Evolutionary conservation across 2,113 vertebrate species (phyloP), one percentile per base, ranked within the genome.

Genomic region (Tauraco erythrolophus): DNA sequence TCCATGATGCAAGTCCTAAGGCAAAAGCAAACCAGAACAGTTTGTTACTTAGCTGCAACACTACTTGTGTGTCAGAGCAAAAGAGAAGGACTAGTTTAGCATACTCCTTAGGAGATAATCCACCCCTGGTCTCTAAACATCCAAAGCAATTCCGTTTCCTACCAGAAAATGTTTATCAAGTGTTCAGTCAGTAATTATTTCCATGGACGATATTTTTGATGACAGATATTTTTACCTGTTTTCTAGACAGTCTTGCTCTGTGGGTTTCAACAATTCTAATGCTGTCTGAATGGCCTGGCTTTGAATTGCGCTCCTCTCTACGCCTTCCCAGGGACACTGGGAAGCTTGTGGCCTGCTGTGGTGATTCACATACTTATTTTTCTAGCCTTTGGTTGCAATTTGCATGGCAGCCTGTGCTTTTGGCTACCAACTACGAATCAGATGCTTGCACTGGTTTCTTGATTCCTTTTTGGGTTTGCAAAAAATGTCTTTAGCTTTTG

Each of bases 1-100:
- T 15, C 99, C 99, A 0, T 99, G 99, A 85, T 99, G 98, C 65
- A 99, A 97, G 96, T 99, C 99, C 99, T 99, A 88, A 35, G 92
- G 79, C 45, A 53, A 86, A 84, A 87, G 54, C 69, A 84, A 45
- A 83, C 2, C 61, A 41, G 7, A 77, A 46, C 11, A 3, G n/a
- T 27, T 48, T 41, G 81, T 54, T 37, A 58, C 12, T 19, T 12
- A 58, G 58, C 88, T n/a, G 15, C 48, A 22, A 0, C 15, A 5
- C 27, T 28, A 10, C 28, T 11, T 19, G 50, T 10, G 68, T 3
- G 35, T 5, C 16, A 7, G 22, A 77, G 19, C 75, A 21, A 30
- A 13, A 91, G 56, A 39, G 33, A 41, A 24, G 35, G 21, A 5
- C 14, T 8, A 24, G 24, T 43, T 6, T 31, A 62, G 6, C 9